Conservation (phyloP, 2,888 invertebrate species). For the Macrostomum cliftonense region DNA sequence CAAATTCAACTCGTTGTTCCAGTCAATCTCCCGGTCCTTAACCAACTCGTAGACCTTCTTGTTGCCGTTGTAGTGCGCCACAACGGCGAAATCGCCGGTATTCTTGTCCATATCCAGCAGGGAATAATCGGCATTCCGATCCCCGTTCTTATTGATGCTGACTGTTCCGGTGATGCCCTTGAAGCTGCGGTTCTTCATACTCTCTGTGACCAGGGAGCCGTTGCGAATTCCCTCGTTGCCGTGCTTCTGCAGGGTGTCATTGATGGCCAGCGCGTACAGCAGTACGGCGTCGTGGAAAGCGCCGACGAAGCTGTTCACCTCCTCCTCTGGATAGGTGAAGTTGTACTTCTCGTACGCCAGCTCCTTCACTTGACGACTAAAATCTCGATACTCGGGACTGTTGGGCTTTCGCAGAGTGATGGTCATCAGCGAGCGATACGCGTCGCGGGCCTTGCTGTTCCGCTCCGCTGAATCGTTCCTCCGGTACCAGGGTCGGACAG, state of each 20-base stretch:
- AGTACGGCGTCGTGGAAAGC: slow-evolving; percentile 81
- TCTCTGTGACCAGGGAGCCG: slow-evolving; percentile 55
- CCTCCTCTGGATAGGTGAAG: slow-evolving; percentile 18
- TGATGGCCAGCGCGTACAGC: slow-evolving; percentile 66
- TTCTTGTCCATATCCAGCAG: slow-evolving; percentile 65
- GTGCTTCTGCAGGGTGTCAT: slow-evolving; percentile 49
- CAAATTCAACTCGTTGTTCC: slow-evolving; percentile 26
- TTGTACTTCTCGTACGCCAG: slow-evolving; percentile 25
- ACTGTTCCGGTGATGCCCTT: slow-evolving; percentile 70
- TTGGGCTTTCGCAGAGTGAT: slow-evolving; percentile 54
- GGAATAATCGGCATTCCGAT: slow-evolving; percentile 71
- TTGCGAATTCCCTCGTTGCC: slow-evolving; percentile 39
- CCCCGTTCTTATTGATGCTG: slow-evolving; percentile 70
- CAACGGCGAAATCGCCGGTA: slow-evolving; percentile 49
- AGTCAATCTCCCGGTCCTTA: slow-evolving; percentile 4
- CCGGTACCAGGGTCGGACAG: slow-evolving; percentile 61
- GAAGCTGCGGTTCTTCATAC: slow-evolving; percentile 64
- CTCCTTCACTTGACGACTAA: slow-evolving; percentile 50
- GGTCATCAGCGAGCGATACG: slow-evolving; percentile 66
- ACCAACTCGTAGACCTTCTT: slow-evolving; percentile 1
- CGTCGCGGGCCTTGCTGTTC: slow-evolving; percentile 61
- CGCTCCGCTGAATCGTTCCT: slow-evolving; percentile 57
- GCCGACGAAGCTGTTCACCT: slow-evolving; percentile 66
- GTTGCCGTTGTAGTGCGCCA: slow-evolving; percentile 5
- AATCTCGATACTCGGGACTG: slow-evolving; percentile 55